These are phyloP conservation scores for Calycopis cecrops DNA, from an alignment of 1,140 invertebrate species.

Conservation along the genomic window DNA sequence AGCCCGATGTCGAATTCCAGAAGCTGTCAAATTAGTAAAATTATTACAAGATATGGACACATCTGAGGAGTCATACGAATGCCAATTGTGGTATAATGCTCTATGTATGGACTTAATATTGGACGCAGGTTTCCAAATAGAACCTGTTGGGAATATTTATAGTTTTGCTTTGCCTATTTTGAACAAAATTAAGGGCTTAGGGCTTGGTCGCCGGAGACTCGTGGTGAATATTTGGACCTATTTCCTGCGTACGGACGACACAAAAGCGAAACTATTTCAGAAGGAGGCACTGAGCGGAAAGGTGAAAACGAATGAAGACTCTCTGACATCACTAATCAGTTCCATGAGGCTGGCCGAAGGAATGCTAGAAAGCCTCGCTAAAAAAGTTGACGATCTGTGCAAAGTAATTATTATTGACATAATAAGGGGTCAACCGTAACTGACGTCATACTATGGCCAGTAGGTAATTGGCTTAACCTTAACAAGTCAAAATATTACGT, in stretches of 20 bases:
- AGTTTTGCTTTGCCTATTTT: conserved; percentile 47
- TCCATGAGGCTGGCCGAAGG: conserved; percentile 57
- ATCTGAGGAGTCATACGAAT: conserved; percentile 36
- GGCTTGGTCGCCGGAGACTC: conserved; percentile 42
- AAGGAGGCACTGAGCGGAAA: conserved; percentile 51
- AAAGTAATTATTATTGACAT: conserved; percentile 36
- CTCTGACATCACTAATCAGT: conserved; percentile 45
- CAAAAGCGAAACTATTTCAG: conserved; percentile 52
- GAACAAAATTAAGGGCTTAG: conserved; percentile 31
- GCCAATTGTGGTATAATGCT: conserved; percentile 66
- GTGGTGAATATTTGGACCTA: conserved; percentile 58
- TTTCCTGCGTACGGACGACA: conserved; percentile 52
- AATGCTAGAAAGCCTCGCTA: conserved; percentile 60
- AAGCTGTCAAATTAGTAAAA: conserved; percentile 54
- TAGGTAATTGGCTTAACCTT: too few species aligned
- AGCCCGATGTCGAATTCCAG: conserved; percentile 51
- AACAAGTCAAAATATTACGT: too few species aligned
- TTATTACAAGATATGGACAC: conserved; percentile 40
- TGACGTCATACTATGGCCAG: too few species aligned
- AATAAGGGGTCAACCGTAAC: too few species aligned
- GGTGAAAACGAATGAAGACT: conserved; percentile 33
- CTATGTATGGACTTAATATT: conserved; percentile 67
- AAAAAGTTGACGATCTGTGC: conserved; percentile 58
- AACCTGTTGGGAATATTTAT: conserved; percentile 52
- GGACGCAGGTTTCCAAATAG: conserved; percentile 64